Evolutionary conservation across 2,888 invertebrate genomes (phyloP), one percentile per base, ranked within the genome.

Genomic region (Elegia similella): DNA sequence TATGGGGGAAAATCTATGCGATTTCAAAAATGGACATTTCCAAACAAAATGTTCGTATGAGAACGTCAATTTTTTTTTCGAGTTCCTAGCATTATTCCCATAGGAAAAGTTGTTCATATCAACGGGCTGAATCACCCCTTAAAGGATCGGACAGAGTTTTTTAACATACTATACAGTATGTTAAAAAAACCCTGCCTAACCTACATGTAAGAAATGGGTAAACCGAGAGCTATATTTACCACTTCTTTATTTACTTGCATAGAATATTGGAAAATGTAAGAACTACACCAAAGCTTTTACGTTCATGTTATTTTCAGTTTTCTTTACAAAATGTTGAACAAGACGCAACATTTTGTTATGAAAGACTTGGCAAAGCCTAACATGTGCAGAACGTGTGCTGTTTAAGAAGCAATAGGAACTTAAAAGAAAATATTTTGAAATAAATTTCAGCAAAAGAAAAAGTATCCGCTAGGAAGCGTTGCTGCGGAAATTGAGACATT

Each of bases 401-500:
- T 59, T 59, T 57, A 47, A 56, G 67, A 72, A 66, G 65, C 70
- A 65, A 72, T 69, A 73, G 50, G 7, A 68, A 65, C 68, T 61
- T 66, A 60, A 70, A 69, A 73, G 62, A 66, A 69, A 68, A 76
- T 73, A 71, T 79, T 78, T 75, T 73, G 60, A 71, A 66, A 64
- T 72, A 71, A 71, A 75, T 66, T 70, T 72, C 69, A 65, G 68
- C 62, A 70, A 77, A 82, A 80, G 71, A 80, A 75, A 70, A 71
- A 74, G 75, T 74, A 74, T 73, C 76, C 71, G 69, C 74, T 73
- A 76, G 80, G 80, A 75, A 83, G 74, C 77, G 73, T 75, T 76
- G 73, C 75, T 68, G 68, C 83, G 87, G 87, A 88, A 89, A 87
- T 88, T 84, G 85, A 87, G 85, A 86, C 82, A 81, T 86, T 87